Conservation (phyloP, 2,113 vertebrate genomes). For the crab-eating macaque (Macaca fascicularis) region DNA sequence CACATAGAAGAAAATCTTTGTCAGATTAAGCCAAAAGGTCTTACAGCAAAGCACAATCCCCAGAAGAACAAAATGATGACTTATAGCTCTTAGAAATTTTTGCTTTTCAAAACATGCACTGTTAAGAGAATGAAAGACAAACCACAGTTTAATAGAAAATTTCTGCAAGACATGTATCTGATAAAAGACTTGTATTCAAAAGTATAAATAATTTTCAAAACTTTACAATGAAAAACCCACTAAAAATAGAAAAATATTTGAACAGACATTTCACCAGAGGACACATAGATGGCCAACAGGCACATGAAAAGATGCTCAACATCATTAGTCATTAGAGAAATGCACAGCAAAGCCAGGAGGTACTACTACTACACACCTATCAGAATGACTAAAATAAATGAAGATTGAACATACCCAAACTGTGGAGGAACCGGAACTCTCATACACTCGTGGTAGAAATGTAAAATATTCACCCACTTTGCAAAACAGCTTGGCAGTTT, state of each 20-base stretch:
- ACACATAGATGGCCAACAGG: not conserved
- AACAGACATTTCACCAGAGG: not conserved
- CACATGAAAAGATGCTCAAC: not conserved
- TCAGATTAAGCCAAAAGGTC: not conserved
- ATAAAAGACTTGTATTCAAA: not conserved
- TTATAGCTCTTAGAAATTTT: not conserved
- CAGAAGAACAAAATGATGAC: not conserved
- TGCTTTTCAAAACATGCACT: not conserved
- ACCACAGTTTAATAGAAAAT: not conserved
- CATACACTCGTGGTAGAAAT: not conserved
- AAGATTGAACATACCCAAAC: not conserved
- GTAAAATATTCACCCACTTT: not conserved
- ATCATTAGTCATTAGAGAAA: not conserved
- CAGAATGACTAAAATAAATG: not conserved
- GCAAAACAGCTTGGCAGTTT: not conserved
- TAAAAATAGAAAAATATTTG: not conserved
- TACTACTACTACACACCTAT: rapidly evolving
- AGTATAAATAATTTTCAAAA: not conserved
- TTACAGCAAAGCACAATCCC: not conserved
- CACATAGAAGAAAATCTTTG: not conserved
- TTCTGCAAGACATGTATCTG: not conserved
- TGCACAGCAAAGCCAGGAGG: not conserved
- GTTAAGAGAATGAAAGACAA: not conserved
- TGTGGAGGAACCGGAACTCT: not conserved
- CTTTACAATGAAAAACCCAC: not conserved